These are phyloP conservation scores for Microdon myrmicae DNA, from an alignment of 2,888 invertebrate genomes.

Conservation along the genomic window DNA sequence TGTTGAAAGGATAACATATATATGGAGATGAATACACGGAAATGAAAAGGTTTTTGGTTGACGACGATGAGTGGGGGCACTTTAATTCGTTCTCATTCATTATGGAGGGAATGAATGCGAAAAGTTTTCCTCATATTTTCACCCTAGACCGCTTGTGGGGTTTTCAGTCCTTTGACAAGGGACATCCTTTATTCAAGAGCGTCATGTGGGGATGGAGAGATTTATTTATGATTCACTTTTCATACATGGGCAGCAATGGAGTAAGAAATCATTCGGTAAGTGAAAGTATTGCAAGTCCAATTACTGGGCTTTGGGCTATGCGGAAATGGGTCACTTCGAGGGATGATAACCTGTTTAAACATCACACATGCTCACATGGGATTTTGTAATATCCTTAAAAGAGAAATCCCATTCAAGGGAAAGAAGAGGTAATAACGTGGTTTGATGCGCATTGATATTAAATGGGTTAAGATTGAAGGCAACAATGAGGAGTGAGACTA, in stretches of 20 bases:
- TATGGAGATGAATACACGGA: constrained; percentile 1
- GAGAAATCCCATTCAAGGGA: no score
- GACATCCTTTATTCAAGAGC: constrained; percentile 14
- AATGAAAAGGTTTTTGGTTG: constrained; percentile 5
- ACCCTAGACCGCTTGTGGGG: constrained; percentile 1
- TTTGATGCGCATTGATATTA: no score
- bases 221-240: constrained; percentile 34
- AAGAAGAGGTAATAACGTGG: no score
- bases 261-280: constrained; percentile 6
- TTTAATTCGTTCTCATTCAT: constrained; percentile 44
- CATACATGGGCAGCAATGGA: constrained; percentile 13
- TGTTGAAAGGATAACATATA: constrained; percentile 41
- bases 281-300: constrained; percentile 39
- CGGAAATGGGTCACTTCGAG: no score
- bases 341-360: no score
- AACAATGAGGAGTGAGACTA: no score
- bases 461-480: no score
- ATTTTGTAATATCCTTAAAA: no score
- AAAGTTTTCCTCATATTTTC: constrained; percentile 36
- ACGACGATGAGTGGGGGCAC: constrained; percentile 10
- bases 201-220: constrained; percentile 8
- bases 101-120: constrained; percentile 34
- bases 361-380: no score
- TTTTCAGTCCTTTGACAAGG: constrained; percentile 19
- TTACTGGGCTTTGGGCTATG: no score